phyloP scores from a whole-genome alignment of 2,113 vertebrate genomes.

The Tachysurus fulvidraco region DNA sequence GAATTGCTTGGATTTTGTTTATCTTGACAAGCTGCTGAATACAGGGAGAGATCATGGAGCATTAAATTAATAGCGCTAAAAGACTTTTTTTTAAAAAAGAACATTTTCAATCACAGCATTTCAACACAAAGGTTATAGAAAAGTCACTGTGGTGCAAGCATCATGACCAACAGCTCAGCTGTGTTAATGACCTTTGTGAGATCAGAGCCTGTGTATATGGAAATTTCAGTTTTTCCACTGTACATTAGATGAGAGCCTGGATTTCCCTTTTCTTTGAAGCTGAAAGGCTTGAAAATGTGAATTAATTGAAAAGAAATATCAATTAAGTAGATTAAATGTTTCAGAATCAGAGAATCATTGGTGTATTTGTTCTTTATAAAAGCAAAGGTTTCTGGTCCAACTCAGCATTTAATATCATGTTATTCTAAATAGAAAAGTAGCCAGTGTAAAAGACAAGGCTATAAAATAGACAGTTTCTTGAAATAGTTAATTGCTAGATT shows the following conservation, averaged over 20 bases:
- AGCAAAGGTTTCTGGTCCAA: no score
- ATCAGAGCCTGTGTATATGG: no score
- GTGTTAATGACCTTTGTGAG: no score
- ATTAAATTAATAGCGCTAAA: background rate
- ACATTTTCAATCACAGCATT: background rate
- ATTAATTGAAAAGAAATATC: no score
- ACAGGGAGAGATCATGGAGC: background rate
- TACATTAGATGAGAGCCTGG: no score
- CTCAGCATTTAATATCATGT: no score
- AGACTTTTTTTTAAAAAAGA: background rate
- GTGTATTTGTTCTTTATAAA: no score
- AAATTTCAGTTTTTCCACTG: no score
- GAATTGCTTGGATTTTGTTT: background rate
- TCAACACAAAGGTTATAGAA: background rate
- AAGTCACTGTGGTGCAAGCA: background rate
- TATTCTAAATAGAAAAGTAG: background rate
- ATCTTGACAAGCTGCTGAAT: background rate
- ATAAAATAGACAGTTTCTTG: background rate
- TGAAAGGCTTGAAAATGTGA: no score
- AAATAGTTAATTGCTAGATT: background rate
- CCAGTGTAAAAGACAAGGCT: background rate
- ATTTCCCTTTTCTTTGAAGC: no score
- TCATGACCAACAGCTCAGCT: background rate
- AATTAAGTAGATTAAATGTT: no score
- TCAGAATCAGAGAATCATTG: no score